phyloP scores from a whole-genome alignment of 2,888 invertebrate species.

The Slavum lentiscoides region DNA sequence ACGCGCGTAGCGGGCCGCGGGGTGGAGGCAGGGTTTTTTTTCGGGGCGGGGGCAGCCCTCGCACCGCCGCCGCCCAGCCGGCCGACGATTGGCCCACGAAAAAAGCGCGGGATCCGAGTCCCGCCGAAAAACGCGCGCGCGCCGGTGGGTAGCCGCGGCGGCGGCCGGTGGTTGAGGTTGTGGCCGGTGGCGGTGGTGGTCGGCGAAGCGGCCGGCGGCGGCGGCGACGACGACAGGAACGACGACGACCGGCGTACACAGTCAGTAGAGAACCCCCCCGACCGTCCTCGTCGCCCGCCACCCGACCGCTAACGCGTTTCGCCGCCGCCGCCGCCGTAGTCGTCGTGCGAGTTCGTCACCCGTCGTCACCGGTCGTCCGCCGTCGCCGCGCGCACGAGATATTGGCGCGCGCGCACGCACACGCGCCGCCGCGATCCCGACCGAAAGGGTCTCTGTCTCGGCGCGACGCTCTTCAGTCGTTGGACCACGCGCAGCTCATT shows the following conservation, averaged over 20 bases:
- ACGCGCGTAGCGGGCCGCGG: neutral
- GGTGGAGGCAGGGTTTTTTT: constrained; percentile 15
- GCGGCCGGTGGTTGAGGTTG: neutral
- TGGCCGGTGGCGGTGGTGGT: neutral
- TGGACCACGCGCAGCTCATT: constrained; percentile 40
- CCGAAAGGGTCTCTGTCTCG: constrained; percentile 29
- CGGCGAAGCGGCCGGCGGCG: neutral
- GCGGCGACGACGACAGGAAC: neutral
- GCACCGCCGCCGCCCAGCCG: constrained; percentile 42
- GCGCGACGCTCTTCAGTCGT: constrained; percentile 36
- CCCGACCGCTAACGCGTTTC: too few species aligned
- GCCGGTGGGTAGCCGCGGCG: neutral
- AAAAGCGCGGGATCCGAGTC: constrained; percentile 47
- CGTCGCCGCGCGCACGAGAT: neutral
- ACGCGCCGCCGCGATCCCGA: constrained; percentile 1
- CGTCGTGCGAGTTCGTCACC: too few species aligned
- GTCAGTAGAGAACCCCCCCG: neutral
- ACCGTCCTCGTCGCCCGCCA: neutral
- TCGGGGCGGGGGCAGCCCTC: constrained; percentile 47
- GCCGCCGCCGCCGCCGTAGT: too few species aligned
- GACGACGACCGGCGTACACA: neutral
- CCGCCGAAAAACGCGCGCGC: constrained; percentile 44
- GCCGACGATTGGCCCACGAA: constrained; percentile 45
- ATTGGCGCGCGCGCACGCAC: constrained; percentile 1
- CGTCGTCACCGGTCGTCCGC: too few species aligned